phyloP scores from a whole-genome alignment of 2,797 vertebrate species.

The Dipus sagitta region DNA sequence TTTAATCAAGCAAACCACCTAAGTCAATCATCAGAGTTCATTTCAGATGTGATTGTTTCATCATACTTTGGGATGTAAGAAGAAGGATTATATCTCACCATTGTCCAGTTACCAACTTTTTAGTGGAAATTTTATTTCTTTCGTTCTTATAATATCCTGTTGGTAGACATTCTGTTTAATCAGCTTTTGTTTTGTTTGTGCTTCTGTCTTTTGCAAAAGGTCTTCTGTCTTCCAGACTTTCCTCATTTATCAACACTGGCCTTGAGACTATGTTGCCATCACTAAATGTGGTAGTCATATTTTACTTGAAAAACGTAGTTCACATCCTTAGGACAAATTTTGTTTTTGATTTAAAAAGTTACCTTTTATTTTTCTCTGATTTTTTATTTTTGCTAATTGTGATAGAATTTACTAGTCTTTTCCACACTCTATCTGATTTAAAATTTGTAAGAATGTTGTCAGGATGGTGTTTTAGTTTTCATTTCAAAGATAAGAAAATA shows the following conservation, averaged over 20 bases:
- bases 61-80: no score
- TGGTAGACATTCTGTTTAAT: neutral
- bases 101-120: no score
- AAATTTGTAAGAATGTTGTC: neutral
- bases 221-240: neutral
- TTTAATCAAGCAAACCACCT: neutral
- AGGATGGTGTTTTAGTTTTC: neutral
- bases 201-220: neutral
- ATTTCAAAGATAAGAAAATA: conserved; percentile 34
- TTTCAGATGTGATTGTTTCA: neutral
- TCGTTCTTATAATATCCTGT: neutral
- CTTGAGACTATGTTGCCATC: neutral
- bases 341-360: conserved; percentile 30
- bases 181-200: neutral
- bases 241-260: neutral
- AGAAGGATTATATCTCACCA: no score
- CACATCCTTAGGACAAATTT: neutral
- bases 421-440: neutral
- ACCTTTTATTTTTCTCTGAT: neutral
- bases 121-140: neutral
- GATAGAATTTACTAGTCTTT: neutral
- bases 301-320: neutral
- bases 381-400: neutral
- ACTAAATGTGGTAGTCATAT: neutral
- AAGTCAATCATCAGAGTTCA: neutral